A percentile compares a stretch with the other conserved stretches of the same genome.
These are phyloP conservation scores for Aphis gossypii DNA, from an alignment of 1,140 invertebrate species.

Conservation along the genomic window DNA sequence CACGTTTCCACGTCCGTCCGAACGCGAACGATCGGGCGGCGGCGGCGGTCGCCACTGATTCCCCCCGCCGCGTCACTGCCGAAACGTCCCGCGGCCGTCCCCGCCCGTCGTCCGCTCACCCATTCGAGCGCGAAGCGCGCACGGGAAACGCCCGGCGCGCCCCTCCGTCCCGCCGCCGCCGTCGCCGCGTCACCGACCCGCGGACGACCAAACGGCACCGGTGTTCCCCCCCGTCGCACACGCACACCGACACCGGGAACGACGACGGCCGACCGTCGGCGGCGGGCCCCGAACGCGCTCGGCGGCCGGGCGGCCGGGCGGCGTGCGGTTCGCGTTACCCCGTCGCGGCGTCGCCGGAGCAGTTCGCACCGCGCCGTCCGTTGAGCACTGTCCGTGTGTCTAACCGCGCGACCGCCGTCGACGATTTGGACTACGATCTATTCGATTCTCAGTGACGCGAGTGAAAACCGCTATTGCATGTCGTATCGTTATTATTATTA, in stretches of 20 bases:
- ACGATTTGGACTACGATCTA: neutral
- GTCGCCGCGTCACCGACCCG: neutral
- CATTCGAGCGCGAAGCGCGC: neutral
- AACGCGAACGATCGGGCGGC: neutral
- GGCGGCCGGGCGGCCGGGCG: neutral
- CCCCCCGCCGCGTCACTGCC: neutral
- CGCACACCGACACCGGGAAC: neutral
- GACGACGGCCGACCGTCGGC: neutral
- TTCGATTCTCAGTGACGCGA: neutral
- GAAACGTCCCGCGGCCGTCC: neutral
- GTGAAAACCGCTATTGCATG: neutral
- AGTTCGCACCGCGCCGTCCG: neutral
- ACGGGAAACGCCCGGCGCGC: conserved; percentile 46
- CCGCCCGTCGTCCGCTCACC: neutral
- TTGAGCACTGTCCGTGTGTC: neutral
- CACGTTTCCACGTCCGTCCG: conserved; percentile 6
- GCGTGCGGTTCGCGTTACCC: conserved; percentile 27
- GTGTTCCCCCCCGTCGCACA: neutral
- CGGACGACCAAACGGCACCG: neutral
- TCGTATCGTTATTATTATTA: neutral
- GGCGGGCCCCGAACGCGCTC: conserved; percentile 12
- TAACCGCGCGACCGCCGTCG: neutral
- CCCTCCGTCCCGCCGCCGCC: neutral
- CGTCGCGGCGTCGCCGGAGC: neutral
- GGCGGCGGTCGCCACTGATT: neutral